Conservation (phyloP, 2,113 vertebrate genomes). For the Leucosticte australis region DNA sequence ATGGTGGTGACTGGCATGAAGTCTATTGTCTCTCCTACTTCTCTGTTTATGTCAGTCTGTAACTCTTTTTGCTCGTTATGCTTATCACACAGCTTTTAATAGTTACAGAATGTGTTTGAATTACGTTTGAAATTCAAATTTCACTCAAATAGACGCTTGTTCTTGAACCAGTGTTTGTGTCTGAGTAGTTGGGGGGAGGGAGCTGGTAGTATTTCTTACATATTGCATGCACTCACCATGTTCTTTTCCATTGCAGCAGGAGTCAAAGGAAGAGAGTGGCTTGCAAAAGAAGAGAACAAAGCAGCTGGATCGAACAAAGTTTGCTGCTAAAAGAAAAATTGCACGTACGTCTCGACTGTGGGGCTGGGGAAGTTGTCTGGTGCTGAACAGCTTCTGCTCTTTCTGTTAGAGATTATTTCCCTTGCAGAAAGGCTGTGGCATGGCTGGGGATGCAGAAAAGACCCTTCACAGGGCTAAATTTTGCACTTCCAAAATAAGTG, state of each 20-base stretch:
- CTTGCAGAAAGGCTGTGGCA: background rate
- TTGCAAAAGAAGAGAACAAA: constrained; percentile 72
- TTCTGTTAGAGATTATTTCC: background rate
- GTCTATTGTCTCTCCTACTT: constrained; percentile 63
- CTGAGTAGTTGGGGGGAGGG: background rate
- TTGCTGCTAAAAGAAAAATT: constrained; percentile 76
- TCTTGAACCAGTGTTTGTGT: constrained; percentile 31
- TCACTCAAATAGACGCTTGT: constrained; percentile 32
- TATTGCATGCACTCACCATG: constrained; percentile 31
- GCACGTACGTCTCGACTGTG: constrained; percentile 72
- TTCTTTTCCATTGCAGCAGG: constrained; percentile 69
- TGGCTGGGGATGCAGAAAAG: background rate
- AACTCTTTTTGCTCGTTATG: constrained; percentile 62
- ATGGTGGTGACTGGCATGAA: constrained; percentile 56
- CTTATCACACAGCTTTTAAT: constrained; percentile 66
- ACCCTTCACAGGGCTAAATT: background rate
- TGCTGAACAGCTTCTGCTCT: background rate
- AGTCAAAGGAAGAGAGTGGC: constrained; percentile 71
- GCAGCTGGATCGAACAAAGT: constrained; percentile 69
- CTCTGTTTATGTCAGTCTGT: constrained; percentile 57
- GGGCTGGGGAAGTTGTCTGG: background rate
- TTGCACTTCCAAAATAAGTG: background rate
- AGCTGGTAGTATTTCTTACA: background rate
- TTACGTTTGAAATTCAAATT: constrained; percentile 66
- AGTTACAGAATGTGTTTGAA: constrained; percentile 59